phyloP scores from a whole-genome alignment of 2,888 invertebrate genomes.

The Mythimna impura region DNA sequence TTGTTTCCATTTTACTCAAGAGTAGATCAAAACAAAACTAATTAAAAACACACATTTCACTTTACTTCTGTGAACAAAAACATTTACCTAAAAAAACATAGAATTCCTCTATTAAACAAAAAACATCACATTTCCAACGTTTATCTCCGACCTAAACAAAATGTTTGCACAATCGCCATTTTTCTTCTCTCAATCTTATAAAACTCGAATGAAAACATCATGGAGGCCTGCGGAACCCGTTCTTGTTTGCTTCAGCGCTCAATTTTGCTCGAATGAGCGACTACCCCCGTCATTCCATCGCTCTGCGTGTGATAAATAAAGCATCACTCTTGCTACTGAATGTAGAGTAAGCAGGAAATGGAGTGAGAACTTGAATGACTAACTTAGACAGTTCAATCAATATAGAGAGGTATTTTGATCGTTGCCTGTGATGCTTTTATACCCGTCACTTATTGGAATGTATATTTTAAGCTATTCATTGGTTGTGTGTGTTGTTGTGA shows the following conservation, averaged over 20 bases:
- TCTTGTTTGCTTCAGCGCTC: constrained; percentile 31
- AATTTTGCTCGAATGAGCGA: constrained; percentile 59
- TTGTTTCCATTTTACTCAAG: too few relatives aligned
- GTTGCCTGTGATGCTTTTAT: not conserved
- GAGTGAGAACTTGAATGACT: constrained; percentile 12
- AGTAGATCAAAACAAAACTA: not conserved
- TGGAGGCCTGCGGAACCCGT: constrained; percentile 34
- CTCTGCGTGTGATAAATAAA: constrained; percentile 58
- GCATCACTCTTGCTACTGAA: constrained; percentile 38
- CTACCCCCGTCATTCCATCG: constrained; percentile 49
- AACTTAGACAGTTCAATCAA: not conserved
- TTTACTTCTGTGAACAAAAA: not conserved
- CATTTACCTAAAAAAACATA: constrained; percentile 4
- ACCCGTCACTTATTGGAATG: not conserved
- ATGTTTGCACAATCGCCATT: constrained; percentile 9
- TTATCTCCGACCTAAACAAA: constrained; percentile 16
- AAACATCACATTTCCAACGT: constrained; percentile 12
- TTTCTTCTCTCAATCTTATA: constrained; percentile 10
- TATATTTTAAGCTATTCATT: not conserved
- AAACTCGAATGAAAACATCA: constrained; percentile 17
- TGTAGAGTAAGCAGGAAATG: constrained; percentile 33
- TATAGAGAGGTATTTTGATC: not conserved
- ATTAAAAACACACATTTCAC: not conserved
- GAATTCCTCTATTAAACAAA: constrained; percentile 8
- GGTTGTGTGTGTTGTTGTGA: not conserved